Evolutionary conservation across 2,797 vertebrate genomes (phyloP), one percentile per base, ranked within the genome.

Genomic region (Astyanax mexicanus): DNA sequence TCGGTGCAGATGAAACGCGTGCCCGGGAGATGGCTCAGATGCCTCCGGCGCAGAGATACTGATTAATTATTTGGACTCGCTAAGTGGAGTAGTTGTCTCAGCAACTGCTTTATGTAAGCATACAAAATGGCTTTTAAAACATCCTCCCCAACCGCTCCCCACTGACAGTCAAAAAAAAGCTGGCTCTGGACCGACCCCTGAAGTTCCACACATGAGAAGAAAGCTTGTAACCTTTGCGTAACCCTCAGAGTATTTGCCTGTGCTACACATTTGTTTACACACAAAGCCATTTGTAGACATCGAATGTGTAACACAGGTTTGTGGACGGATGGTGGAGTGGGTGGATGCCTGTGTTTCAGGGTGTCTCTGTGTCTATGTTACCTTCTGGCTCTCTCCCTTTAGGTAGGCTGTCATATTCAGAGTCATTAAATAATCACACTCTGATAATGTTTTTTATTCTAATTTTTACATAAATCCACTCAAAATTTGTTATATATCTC

Each of bases 1-100:
- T 83, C 86, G 85, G 86, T 83, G 78, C 19, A 32, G 70, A 70
- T 74, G 67, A 85, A 86, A 87, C 72, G 81, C 55, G 32, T 45
- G 57, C 77, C 79, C 69, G 76, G 81, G 77, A 65, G 73, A 77
- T 62, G 35, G 80, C 58, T 77, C 38, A 60, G 44, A 67, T 83
- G 65, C 65, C 49, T 66, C 67, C 15, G 45, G 58, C 79, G 44
- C 78, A 70, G 67, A 78, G 67, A 73, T 79, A 78, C 70, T 78
- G 73, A 32, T 75, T 11, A 72, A 82, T 72, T 76, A 51, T 83
- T 78, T 80, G 49, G 42, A 62, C 64, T 75, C 55, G 19, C 66
- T 77, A 80, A 80, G 74, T 75, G 68, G 54, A 74, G 73, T 55
- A 60, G 81, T 70, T 72, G 62, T 75, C 68, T 75, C 60, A 78